Evolutionary conservation across 2,113 vertebrate species (phyloP).

Genomic region (Chlamydotis undulata): DNA sequence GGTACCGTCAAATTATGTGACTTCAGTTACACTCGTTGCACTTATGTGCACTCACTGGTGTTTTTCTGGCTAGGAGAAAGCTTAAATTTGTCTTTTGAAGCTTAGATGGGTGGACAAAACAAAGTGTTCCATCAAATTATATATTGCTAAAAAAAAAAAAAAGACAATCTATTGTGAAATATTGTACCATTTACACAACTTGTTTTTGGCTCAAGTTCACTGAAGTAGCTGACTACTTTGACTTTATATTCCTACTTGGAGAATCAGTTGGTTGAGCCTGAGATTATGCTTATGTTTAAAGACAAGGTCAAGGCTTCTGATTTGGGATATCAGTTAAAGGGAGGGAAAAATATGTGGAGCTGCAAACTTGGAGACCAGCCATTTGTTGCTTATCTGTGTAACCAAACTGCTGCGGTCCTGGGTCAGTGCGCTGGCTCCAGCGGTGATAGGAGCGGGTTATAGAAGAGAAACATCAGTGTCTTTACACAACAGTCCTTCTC

Average conservation of each 20-base stretch:
- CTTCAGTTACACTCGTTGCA: neutral
- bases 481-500: neutral
- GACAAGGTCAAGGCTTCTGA: neutral
- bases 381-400: neutral
- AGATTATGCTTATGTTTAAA: neutral
- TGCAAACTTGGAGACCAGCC: neutral
- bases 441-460: rapidly evolving
- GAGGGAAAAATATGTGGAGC: neutral
- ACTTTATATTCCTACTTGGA: neutral
- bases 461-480: neutral
- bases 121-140: neutral
- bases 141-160: neutral
- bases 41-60: neutral
- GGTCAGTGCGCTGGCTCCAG: rapidly evolving
- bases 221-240: neutral
- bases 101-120: neutral
- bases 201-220: neutral
- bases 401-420: neutral
- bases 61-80: neutral
- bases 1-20: neutral
- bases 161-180: neutral
- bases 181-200: neutral
- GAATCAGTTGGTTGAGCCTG: neutral
- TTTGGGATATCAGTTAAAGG: neutral
- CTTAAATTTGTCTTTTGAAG: neutral